Evolutionary conservation across 1,140 invertebrate species (phyloP), one percentile per base, ranked within the genome.

Genomic region (Pentalonia nigronervosa): DNA sequence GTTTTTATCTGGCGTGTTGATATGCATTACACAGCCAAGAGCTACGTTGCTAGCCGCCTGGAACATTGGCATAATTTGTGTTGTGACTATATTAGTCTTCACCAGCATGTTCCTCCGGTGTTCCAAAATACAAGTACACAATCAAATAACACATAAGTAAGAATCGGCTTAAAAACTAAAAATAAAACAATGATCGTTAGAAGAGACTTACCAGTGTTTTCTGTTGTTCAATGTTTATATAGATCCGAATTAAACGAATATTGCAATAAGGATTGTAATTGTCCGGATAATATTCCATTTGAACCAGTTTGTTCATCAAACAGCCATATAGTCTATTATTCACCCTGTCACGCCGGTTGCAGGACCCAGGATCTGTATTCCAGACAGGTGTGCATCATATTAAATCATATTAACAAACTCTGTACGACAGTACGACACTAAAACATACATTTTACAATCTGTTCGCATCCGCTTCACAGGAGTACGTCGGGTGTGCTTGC

Each of bases 291-390:
- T 36, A 50, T 94, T 36, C n/a, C 90, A 34, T 94, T 94, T 25
- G 90, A 91, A 60, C 93, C 93, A 7, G 90, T 94, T 21, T 94
- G 93, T 50, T 94, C 93, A 11, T 87, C 93, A 41, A 91, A 67
- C 48, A 87, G 89, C 30, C 91, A 91, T 50, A 93, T 93, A 7
- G 60, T 94, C 76, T 94, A 94, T 50, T 94, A 94, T 48, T 94
- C 93, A 25, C 93, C 93, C 8, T 94, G 93, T n/a, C 93, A 94
- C 41, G 93, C 93, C 8, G 93, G 93, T 34, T 94, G 93, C 36
- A 93, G 91, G 30, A 84, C 91, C 3, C 91, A 93, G 45, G 50
- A 84, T 30, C 14, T 93, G 9, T 93, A 93, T 45, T 56, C 91
- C 7, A 93, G 81, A 93, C 81, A 84, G 60, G 91, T 93, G 47